Base-by-base conservation (phyloP, 2,113 vertebrate genomes). In the Otolemur garnettii region DNA sequence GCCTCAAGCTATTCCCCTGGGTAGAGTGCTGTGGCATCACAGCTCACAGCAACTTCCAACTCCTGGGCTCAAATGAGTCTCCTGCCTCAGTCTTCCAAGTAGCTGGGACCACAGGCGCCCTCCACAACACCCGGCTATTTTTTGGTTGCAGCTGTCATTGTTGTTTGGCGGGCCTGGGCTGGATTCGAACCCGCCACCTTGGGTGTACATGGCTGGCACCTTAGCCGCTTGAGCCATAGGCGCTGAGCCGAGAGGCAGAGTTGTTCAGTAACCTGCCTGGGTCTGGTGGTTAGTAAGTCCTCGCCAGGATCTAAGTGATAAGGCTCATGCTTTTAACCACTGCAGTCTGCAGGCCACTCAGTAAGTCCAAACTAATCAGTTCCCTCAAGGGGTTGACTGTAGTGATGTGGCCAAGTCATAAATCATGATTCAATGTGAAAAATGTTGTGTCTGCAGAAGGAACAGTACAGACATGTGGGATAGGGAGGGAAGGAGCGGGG, bases 301-400 rank as follows among this genome's bases (percentile, higher is more conserved):
- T 86, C 93, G 35, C n/a, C 66, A 94, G 78, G 22, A 64, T 72
- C 96, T 90, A 88, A 92, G 74, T 38, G 4, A 15, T 87, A 81
- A 77, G 64, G 75, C 19, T 75, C 13, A 69, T 72, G 28, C 87
- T 81, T 93, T 71, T 92, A 84, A 71, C 79, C 7, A 42, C 69
- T n/a, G 3, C 4, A 64, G 10, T 71, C 35, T 94, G 11, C 10
- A 84, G 66, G 30, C 53, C 17, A 71, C 84, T 95, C 9, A 71
- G 14, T 80, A 85, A 89, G 26, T 71, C 95, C 93, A 62, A 85
- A 22, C 35, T 59, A 85, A 68, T 92, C 35, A 35, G 4, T 79
- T 91, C 21, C 53, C 53, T 92, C 33, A 87, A 87, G 55, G 72
- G 84, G 53, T 8, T 94, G 72, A 72, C 80, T 92, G 80, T 93